Evolutionary conservation across 2,888 invertebrate genomes (phyloP).

Genomic region (Phragmatobia fuliginosa): DNA sequence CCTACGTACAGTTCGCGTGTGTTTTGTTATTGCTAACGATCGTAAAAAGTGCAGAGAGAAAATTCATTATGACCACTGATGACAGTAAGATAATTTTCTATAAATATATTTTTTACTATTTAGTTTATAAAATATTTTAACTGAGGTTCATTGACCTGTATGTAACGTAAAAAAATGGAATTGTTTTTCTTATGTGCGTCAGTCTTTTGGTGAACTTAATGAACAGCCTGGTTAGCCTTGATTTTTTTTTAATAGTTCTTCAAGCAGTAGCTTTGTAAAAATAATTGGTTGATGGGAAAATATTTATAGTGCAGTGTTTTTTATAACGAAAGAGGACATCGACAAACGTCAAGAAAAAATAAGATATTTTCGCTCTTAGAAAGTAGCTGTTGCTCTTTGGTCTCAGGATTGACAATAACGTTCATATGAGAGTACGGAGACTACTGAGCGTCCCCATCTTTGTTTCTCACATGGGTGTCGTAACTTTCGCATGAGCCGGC

Average conservation of each 20-base stretch:
- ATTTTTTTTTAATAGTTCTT: not conserved
- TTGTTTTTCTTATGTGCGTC: not conserved
- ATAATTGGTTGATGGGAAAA: too few species aligned
- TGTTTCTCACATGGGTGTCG: too few species aligned
- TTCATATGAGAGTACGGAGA: too few species aligned
- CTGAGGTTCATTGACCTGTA: not conserved
- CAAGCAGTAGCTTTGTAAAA: not conserved
- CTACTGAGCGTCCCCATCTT: too few species aligned
- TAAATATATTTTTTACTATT: not conserved
- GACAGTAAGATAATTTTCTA: slow-evolving; percentile 65
- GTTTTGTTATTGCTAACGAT: slow-evolving; percentile 45
- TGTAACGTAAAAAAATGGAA: not conserved
- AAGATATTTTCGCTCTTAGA: not conserved
- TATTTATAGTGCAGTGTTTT: too few species aligned
- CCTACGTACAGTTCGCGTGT: slow-evolving; percentile 23
- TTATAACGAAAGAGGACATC: too few species aligned
- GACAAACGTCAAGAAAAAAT: not conserved
- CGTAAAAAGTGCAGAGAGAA: slow-evolving; percentile 34
- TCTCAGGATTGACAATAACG: not conserved
- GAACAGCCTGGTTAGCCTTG: too few species aligned
- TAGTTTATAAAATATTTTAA: not conserved
- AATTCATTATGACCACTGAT: slow-evolving; percentile 65
- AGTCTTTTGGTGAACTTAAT: not conserved
- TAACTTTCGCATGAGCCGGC: too few species aligned
- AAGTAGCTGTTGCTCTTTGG: not conserved